Conservation (phyloP, 2,113 vertebrate genomes). For the Gymnarchus niloticus region DNA sequence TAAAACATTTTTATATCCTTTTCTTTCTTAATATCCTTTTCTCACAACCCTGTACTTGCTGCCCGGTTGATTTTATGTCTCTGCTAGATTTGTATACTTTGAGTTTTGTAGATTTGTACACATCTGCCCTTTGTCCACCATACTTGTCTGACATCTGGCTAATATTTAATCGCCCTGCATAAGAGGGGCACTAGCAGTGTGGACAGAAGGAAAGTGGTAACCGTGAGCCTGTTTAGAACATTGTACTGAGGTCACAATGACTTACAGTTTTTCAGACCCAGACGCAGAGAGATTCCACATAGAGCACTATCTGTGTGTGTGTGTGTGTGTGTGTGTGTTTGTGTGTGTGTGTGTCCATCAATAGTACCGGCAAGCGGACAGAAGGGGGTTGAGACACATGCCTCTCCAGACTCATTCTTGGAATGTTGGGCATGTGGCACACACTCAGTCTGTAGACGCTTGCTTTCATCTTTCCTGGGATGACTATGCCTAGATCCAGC, state of each 20-base stretch:
- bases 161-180: neutral
- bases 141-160: neutral
- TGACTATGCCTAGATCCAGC: neutral
- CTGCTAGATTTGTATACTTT: neutral
- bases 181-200: neutral
- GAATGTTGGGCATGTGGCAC: conserved; percentile 1
- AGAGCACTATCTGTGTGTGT: neutral
- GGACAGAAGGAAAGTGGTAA: neutral
- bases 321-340: neutral
- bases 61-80: no score
- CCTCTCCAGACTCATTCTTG: neutral
- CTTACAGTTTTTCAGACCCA: no score
- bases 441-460: neutral
- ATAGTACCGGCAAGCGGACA: neutral
- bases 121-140: no score
- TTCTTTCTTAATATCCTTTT: neutral
- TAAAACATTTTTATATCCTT: neutral
- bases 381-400: neutral
- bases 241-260: neutral
- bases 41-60: neutral
- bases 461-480: no score
- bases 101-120: neutral
- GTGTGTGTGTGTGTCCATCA: neutral
- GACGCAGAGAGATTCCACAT: neutral
- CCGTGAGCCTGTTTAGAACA: neutral